Evolutionary conservation across 2,888 invertebrate species (phyloP).

Genomic region (Papilio demoleus): DNA sequence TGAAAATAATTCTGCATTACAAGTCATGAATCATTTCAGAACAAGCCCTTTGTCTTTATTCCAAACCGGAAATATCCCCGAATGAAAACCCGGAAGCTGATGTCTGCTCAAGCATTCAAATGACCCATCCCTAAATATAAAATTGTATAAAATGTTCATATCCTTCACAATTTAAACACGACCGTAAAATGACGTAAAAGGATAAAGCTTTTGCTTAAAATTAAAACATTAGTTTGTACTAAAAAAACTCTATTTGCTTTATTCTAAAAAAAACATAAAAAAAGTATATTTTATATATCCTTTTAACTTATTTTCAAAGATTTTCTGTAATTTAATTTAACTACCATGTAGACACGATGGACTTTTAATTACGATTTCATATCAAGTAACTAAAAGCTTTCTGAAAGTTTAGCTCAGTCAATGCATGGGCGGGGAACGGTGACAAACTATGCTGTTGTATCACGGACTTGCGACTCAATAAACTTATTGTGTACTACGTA

Average conservation of each 20-base stretch:
- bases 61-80: constrained; percentile 15
- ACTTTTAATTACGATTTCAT: constrained; percentile 7
- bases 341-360: not conserved
- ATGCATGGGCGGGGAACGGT: not conserved
- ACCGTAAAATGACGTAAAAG: not conserved
- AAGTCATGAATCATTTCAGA: constrained; percentile 16
- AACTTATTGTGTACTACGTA: not conserved
- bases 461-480: not conserved
- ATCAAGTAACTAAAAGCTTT: constrained; percentile 1
- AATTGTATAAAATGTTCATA: constrained; percentile 16
- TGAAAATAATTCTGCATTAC: too few relatives aligned
- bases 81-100: constrained; percentile 18
- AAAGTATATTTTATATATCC: not conserved
- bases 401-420: constrained; percentile 7
- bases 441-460: not conserved
- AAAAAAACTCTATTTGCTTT: not conserved
- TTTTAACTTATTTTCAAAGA: not conserved
- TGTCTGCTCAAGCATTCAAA: constrained; percentile 19
- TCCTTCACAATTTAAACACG: constrained; percentile 2
- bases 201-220: not conserved
- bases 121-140: constrained; percentile 18
- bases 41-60: constrained; percentile 13
- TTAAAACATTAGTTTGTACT: not conserved
- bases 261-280: not conserved
- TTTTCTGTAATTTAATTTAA: not conserved